Evolutionary conservation across 2,113 vertebrate species (phyloP), one percentile per base, ranked within the genome.

Genomic region (Istiophorus platypterus): DNA sequence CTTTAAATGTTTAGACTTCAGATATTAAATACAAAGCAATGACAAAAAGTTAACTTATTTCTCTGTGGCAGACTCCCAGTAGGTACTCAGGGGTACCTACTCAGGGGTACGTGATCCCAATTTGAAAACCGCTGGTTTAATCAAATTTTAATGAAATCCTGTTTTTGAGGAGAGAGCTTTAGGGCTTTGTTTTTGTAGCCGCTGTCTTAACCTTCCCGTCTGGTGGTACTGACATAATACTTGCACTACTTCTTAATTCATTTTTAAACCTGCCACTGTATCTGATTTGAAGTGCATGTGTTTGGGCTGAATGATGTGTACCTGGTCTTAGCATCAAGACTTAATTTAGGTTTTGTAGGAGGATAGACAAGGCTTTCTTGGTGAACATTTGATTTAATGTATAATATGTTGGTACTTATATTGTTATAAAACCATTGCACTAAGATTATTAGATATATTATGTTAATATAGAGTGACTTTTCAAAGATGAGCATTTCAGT

Each of bases 271-370:
- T 49, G 5, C 7, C 1, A 8, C 62, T 27, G 76, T 65, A 85
- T 93, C 86, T 79, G 77, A 63, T 92, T 82, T 65, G 59, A 34
- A 47, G 79, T 78, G 85, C 68, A 81, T 87, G 84, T 86, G 82
- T 88, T 88, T 84, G 69, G 47, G 73, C 45, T 83, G 72, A 80
- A 81, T 80, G 68, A 81, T 22, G 45, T 65, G 42, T 34, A 54
- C 24, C 70, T 47, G 42, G 52, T 78, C 20, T 88, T 59, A 58
- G 62, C 13, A 56, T 58, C 14, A 29, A 79, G 56, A 29, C 72
- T 79, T 77, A 72, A 79, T 70, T 72, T 18, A 31, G 18, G 49
- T 26, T 51, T 84, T 42, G 5, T 37, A 14, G 76, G 75, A 58
- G 56, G 51, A 65, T 27, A 37, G 51, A 80, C 17, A 42, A 66